These are phyloP conservation scores for Sus cebifrons DNA, from an alignment of 2,797 vertebrate species.

Conservation along the genomic window DNA sequence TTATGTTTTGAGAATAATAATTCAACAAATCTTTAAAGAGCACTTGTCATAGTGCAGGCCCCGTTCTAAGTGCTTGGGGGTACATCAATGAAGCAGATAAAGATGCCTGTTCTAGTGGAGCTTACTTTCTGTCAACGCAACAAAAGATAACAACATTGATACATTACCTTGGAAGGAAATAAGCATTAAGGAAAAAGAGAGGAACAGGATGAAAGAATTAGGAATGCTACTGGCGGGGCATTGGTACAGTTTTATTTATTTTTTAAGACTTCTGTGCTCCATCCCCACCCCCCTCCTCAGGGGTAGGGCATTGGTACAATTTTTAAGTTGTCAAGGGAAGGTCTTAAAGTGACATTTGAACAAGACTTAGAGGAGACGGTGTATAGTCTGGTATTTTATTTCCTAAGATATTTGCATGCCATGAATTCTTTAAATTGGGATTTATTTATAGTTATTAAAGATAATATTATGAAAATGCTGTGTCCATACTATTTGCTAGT, in stretches of 20 bases:
- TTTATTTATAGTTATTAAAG: slow-evolving; percentile 19
- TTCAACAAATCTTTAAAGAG: neutral
- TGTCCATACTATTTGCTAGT: neutral
- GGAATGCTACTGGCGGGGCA: neutral
- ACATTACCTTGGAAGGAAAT: neutral
- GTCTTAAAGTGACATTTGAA: neutral
- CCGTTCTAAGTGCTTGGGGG: neutral
- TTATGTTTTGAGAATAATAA: slow-evolving; percentile 25
- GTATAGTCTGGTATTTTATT: neutral
- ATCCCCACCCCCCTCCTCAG: too few species aligned
- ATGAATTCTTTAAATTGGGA: neutral
- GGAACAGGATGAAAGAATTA: neutral
- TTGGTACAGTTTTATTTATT: neutral
- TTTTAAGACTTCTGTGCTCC: too few species aligned
- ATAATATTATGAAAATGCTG: neutral
- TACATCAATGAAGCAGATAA: neutral
- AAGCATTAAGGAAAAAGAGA: neutral
- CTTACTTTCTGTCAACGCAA: slow-evolving; percentile 44
- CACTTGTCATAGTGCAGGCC: neutral
- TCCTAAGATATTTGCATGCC: neutral
- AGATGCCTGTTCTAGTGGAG: neutral
- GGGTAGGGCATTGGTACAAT: too few species aligned
- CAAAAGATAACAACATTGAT: neutral
- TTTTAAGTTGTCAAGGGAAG: neutral
- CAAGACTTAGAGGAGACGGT: neutral